phyloP scores from a whole-genome alignment of 1,140 invertebrate species.

The Eriocheir sinensis region DNA sequence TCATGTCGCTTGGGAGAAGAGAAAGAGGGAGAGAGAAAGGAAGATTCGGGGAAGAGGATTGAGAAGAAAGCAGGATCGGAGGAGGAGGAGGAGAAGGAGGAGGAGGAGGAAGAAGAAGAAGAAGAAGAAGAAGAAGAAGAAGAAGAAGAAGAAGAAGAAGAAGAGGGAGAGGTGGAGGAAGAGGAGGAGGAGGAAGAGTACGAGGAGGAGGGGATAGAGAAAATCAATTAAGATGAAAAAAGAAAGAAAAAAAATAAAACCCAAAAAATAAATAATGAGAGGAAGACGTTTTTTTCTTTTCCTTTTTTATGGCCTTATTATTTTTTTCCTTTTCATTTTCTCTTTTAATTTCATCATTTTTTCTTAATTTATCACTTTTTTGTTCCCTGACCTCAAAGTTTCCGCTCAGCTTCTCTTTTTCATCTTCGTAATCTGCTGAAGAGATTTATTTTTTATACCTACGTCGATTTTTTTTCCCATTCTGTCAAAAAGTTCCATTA shows the following conservation, averaged over 20 bases:
- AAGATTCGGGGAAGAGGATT: not conserved
- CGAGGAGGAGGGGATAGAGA: not conserved
- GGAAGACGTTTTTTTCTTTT: no score
- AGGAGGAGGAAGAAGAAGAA: not conserved
- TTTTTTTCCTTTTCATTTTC: no score
- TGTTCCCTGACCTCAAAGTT: no score
- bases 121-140: not conserved
- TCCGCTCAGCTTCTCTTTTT: no score
- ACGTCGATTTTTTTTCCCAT: no score
- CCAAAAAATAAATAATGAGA: no score
- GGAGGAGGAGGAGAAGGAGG: not conserved
- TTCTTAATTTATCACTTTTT: no score
- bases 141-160: not conserved
- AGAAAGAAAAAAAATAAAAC: not conserved
- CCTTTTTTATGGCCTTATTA: no score
- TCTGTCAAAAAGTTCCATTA: no score
- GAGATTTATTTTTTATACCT: no score
- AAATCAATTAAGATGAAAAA: not conserved
- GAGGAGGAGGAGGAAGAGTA: not conserved
- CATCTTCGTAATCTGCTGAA: no score
- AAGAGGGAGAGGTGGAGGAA: not conserved
- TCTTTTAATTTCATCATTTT: no score
- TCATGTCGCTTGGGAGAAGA: not conserved
- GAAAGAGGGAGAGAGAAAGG: slow-evolving; percentile 3
- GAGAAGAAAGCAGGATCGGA: not conserved